Base-by-base conservation (phyloP, 2,888 invertebrate genomes). In the Drosophila robusta region DNA sequence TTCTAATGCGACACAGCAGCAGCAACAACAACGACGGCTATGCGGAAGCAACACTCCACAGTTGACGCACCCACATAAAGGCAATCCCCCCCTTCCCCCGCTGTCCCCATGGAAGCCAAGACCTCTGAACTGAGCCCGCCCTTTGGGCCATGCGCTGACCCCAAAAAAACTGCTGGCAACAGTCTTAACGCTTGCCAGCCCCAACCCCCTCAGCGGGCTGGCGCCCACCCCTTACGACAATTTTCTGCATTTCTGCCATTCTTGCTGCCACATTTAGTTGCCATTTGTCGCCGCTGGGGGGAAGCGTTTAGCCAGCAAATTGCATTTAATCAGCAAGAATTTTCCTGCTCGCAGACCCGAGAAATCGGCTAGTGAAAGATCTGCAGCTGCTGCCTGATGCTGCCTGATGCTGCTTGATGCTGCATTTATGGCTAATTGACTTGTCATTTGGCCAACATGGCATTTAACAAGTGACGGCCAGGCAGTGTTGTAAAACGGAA, bases 1-100 rank as follows among this genome's bases (percentile, higher is more conserved):
- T 82, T 82, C 81, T 83, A 82, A 82, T 79, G 72, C 66, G 36
- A 45, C 44, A 58, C 66, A 32, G 45, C 44, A 58, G 29, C 68
- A 45, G n/a, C 64, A 63, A 14, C 64, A 51, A 11, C 68, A 32
- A 14, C 70, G 62, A 16, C 18, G 4, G 39, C 44, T 39, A 62
- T 70, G 68, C 71, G 65, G 72, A 76, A 66, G 57, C 66, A 42
- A 55, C 60, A 58, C 22, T 47, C 64, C 50, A 50, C 68, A 67
- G 39, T 63, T 42, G 57, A 57, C 69, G 65, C 75, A 71, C 75
- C 71, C 75, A 47, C 75, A 46, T 55, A 34, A 55, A 11, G n/a
- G 6, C 14, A 6, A 7, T 9, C 44, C 14, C 12, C 34, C 12
- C 47, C 12, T 39, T 16, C 26, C 7, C 26, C 2, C 22, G 7